Percentiles rank a stretch among this genome's conserved stretches.
Conservation (phyloP, 2,113 vertebrate genomes). For the Mirza zaza region DNA sequence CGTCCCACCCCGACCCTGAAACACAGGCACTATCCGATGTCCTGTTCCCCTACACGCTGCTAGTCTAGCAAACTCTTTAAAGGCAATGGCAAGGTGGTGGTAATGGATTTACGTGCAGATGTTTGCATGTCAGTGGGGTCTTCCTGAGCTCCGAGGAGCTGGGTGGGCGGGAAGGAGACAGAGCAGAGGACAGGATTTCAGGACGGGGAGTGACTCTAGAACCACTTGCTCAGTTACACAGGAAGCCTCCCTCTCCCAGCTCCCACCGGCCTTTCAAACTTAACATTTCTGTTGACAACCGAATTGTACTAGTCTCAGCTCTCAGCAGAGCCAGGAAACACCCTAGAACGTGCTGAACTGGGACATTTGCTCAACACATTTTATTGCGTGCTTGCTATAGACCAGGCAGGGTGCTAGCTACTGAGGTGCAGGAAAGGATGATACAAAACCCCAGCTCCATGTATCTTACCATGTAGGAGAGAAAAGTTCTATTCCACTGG, state of each 20-base stretch:
- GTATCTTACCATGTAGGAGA: too few relatives aligned
- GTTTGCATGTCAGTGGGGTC: not conserved
- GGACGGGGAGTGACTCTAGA: not conserved
- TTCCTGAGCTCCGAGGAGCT: not conserved
- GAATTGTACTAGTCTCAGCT: not conserved
- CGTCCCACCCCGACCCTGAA: not conserved
- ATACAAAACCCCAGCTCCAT: not conserved
- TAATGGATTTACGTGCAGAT: not conserved
- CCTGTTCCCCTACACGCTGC: not conserved
- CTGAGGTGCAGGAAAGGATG: not conserved
- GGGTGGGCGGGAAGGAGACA: not conserved
- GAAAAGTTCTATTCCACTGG: not conserved
- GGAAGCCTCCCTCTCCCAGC: not conserved
- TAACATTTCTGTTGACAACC: not conserved
- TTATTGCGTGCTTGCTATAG: not conserved
- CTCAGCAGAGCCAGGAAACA: not conserved
- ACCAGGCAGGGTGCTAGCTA: not conserved
- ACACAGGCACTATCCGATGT: too few relatives aligned
- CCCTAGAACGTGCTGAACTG: not conserved
- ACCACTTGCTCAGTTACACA: not conserved
- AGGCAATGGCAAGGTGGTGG: not conserved
- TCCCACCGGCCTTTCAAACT: not conserved
- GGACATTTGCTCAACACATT: not conserved
- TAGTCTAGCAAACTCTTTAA: not conserved
- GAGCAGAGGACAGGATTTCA: not conserved